A percentile compares a stretch with the other conserved stretches of the same genome.
Conservation (phyloP, 1,140 invertebrate species). For the Drosophila busckii region DNA sequence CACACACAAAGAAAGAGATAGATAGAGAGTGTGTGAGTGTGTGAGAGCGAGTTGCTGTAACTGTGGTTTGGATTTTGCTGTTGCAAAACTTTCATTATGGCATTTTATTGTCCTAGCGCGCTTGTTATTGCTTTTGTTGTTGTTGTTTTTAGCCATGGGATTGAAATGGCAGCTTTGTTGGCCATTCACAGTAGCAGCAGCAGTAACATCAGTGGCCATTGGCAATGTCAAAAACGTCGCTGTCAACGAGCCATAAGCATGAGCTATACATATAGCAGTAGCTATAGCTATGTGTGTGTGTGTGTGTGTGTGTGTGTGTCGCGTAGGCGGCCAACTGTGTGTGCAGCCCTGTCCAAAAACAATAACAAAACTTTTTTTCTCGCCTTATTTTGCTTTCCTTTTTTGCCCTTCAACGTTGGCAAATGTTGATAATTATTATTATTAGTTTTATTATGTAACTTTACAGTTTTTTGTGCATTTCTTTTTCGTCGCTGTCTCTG, state of each 20-base stretch:
- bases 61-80: too few species aligned
- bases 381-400: constrained; percentile 20
- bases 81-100: constrained; percentile 68
- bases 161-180: constrained; percentile 47
- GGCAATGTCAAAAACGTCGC: constrained; percentile 48
- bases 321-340: too few species aligned
- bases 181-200: constrained; percentile 37
- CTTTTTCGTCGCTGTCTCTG: background rate
- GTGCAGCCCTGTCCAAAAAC: constrained; percentile 7
- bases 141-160: constrained; percentile 22
- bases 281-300: background rate
- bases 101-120: constrained; percentile 65
- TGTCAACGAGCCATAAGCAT: constrained; percentile 17
- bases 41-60: too few species aligned
- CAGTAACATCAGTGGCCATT: constrained; percentile 29
- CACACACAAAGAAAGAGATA: too few species aligned
- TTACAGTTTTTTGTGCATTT: constrained; percentile 27
- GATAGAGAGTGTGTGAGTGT: background rate
- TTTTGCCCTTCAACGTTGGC: constrained; percentile 61
- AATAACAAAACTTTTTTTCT: constrained; percentile 11
- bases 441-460: constrained; percentile 74
- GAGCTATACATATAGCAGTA: too few species aligned
- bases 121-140: constrained; percentile 18
- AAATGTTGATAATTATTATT: constrained; percentile 75
- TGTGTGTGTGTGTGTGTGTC: constrained; percentile 9